Evolutionary conservation across 2,888 invertebrate species (phyloP), one percentile per base, ranked within the genome.

Genomic region (Drosophila percnosoma): DNA sequence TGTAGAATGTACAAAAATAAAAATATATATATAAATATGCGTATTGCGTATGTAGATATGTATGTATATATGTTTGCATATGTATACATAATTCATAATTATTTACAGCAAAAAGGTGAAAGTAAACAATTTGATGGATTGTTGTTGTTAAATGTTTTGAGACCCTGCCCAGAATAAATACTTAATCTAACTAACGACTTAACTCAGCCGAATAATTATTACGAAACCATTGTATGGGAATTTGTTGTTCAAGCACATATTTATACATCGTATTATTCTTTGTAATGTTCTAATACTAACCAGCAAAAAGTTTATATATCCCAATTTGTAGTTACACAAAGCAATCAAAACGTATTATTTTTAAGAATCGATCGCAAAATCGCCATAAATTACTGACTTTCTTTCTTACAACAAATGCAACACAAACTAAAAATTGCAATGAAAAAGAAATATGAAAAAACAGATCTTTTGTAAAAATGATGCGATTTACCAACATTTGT

Each of bases 41-140:
- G 29, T 60, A 54, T 58, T 58, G 59, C 27, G 21, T 66, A 62
- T 49, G 48, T 57, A 42, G 51, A 53, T 60, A 40, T 71, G 38
- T 64, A 68, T 73, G 53, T 64, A 73, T 68, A 61, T 71, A 70
- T 67, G 62, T 70, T 59, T 71, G 68, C 68, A 75, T 79, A 71
- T 68, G 60, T 70, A 72, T 74, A 73, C 59, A 81, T 68, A 58
- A 68, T 62, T 72, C 72, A 73, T 79, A 74, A 84, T 73, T 73
- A 84, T 73, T 87, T 79, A 70, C 82, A 84, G 85, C 75, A 82
- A 84, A 15, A 89, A 91, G 91, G 90, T 90, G 91, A 91, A 91
- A 91, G 87, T 91, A 91, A 91, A 83, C 89, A 85, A 82, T 77
- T 89, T 90, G 90, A 84, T 91, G 87, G 85, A 82, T 90, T 82